Conservation (phyloP, 2,113 vertebrate species). For the Osmerus mordax region DNA sequence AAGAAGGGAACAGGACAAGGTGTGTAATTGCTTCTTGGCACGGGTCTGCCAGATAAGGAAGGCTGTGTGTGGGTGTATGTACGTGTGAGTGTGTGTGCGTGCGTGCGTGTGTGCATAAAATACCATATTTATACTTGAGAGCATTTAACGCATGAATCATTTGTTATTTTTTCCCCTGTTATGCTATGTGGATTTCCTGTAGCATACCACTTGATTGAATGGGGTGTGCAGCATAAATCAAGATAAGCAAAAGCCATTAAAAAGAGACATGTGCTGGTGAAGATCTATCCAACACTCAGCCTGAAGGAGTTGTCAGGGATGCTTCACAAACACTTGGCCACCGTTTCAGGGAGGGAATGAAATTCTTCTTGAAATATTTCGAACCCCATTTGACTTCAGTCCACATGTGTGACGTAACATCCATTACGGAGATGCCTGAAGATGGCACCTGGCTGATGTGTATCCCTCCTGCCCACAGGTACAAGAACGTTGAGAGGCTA, state of each 20-base stretch:
- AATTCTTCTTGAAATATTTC: background rate
- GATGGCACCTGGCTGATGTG: background rate
- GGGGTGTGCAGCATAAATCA: background rate
- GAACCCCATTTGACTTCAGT: no score
- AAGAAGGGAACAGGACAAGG: constrained; percentile 48
- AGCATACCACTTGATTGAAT: constrained; percentile 3
- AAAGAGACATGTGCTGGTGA: background rate
- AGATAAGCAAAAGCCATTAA: constrained; percentile 5
- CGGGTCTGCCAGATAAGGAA: constrained; percentile 29
- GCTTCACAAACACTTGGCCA: constrained; percentile 16
- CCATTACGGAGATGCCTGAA: background rate
- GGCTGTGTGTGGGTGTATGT: background rate
- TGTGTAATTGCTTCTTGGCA: constrained; percentile 63
- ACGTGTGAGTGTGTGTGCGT: constrained; percentile 19
- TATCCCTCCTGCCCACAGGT: constrained; percentile 73
- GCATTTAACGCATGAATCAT: background rate
- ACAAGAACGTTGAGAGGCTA: constrained; percentile 87
- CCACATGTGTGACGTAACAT: no score
- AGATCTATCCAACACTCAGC: background rate
- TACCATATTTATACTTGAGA: constrained; percentile 10
- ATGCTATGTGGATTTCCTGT: constrained; percentile 5
- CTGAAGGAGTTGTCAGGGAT: constrained; percentile 3
- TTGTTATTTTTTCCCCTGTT: background rate
- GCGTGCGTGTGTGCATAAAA: background rate
- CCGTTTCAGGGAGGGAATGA: constrained; percentile 6